phyloP scores from a whole-genome alignment of 2,888 invertebrate species.

The Spicauda simplicius region DNA sequence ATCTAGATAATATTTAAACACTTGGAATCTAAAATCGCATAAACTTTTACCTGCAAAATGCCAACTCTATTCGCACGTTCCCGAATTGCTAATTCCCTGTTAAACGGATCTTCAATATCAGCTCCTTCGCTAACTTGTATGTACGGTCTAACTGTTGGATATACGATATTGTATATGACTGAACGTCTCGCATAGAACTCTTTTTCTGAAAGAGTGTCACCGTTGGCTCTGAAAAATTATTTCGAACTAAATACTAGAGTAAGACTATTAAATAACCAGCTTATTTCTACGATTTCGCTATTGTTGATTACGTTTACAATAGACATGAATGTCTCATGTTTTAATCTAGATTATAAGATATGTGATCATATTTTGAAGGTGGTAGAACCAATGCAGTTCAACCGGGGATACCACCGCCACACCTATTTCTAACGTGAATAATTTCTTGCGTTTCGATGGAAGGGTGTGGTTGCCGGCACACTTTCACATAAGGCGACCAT shows the following conservation, averaged over 20 bases:
- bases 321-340: too few species aligned
- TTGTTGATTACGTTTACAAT: too few species aligned
- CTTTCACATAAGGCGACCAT: too few species aligned
- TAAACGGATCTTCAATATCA: slow-evolving; percentile 84
- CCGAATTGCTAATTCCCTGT: slow-evolving; percentile 88
- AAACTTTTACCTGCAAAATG: slow-evolving; percentile 84
- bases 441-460: too few species aligned
- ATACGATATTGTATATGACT: slow-evolving; percentile 85
- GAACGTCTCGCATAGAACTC: slow-evolving; percentile 86
- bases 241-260: neutral
- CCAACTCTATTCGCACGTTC: slow-evolving; percentile 91
- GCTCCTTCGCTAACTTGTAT: slow-evolving; percentile 86
- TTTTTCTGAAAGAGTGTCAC: slow-evolving; percentile 86
- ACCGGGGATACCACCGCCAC: too few species aligned
- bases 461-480: too few species aligned
- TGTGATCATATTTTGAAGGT: too few species aligned
- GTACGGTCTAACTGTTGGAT: slow-evolving; percentile 85
- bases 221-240: slow-evolving; percentile 68
- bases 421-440: too few species aligned
- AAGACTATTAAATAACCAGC: too few species aligned
- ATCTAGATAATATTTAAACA: neutral
- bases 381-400: too few species aligned
- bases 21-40: neutral
- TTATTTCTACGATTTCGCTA: too few species aligned
- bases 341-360: too few species aligned